Evolutionary conservation across 2,888 invertebrate species (phyloP).

Genomic region (Mythimna lalbum): DNA sequence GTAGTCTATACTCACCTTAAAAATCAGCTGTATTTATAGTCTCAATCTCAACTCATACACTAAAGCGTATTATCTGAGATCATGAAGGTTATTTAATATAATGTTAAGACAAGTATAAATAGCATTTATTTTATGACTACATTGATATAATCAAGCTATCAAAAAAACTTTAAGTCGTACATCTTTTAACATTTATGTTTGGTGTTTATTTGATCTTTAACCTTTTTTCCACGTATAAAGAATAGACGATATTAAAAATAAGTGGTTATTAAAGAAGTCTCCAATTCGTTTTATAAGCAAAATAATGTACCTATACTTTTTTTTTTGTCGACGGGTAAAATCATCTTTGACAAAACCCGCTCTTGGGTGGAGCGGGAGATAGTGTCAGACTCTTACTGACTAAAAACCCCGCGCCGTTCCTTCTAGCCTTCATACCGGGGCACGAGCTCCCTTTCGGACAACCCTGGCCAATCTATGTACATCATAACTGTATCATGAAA

Average conservation of each 20-base stretch:
- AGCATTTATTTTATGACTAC: constrained; percentile 9
- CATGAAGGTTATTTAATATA: constrained; percentile 8
- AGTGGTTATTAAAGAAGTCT: constrained; percentile 5
- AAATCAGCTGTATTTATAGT: background rate
- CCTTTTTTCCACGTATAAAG: too few species aligned
- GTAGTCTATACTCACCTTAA: too few species aligned
- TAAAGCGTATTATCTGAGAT: background rate
- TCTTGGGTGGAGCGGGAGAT: too few species aligned
- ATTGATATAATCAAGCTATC: constrained; percentile 7
- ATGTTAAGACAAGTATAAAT: constrained; percentile 1
- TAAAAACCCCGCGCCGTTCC: too few species aligned
- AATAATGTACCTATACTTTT: too few species aligned
- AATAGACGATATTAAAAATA: background rate
- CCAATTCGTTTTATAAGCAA: background rate
- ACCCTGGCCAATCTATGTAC: too few species aligned
- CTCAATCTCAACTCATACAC: background rate
- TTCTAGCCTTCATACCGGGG: too few species aligned
- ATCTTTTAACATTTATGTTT: background rate
- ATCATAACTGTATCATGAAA: too few species aligned
- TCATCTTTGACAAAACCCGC: too few species aligned
- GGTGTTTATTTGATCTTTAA: constrained; percentile 12
- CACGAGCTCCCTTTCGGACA: too few species aligned
- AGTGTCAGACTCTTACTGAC: too few species aligned
- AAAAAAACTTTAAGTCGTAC: background rate
- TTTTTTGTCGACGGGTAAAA: too few species aligned